Evolutionary conservation across 2,888 invertebrate genomes (phyloP).

Genomic region (Cotesia congregata): DNA sequence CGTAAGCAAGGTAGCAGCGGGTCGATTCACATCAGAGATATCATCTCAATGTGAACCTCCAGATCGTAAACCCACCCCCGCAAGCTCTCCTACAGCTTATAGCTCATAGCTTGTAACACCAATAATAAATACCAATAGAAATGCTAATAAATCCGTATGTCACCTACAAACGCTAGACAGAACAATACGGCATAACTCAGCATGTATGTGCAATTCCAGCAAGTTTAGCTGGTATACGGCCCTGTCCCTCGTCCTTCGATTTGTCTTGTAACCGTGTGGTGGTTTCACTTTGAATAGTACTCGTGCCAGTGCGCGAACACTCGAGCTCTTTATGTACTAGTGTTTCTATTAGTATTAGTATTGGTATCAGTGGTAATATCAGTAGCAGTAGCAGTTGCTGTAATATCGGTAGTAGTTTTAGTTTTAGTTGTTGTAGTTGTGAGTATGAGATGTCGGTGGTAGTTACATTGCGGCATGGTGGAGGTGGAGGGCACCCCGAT

Average conservation of each 20-base stretch:
- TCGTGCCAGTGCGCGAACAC: constrained; percentile 23
- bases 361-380: background rate
- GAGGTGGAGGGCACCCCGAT: constrained; percentile 53
- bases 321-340: background rate
- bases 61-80: background rate
- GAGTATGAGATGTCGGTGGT: constrained; percentile 33
- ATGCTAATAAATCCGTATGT: background rate
- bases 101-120: too few species aligned
- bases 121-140: background rate
- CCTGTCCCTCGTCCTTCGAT: constrained; percentile 36
- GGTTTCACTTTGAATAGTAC: constrained; percentile 15
- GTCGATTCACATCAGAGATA: constrained; percentile 47
- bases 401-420: background rate
- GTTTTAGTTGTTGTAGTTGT: background rate
- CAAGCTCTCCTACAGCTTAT: background rate
- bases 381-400: background rate
- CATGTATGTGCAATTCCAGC: background rate
- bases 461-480: constrained; percentile 41
- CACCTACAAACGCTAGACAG: background rate
- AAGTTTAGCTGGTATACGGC: constrained; percentile 6
- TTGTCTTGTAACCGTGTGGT: constrained; percentile 28
- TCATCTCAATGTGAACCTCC: constrained; percentile 47
- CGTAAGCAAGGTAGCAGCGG: constrained; percentile 18
- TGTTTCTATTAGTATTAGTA: background rate
- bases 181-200: background rate